Evolutionary conservation across 2,113 vertebrate genomes (phyloP), one percentile per base, ranked within the genome.

Genomic region (Heteronetta atricapilla): DNA sequence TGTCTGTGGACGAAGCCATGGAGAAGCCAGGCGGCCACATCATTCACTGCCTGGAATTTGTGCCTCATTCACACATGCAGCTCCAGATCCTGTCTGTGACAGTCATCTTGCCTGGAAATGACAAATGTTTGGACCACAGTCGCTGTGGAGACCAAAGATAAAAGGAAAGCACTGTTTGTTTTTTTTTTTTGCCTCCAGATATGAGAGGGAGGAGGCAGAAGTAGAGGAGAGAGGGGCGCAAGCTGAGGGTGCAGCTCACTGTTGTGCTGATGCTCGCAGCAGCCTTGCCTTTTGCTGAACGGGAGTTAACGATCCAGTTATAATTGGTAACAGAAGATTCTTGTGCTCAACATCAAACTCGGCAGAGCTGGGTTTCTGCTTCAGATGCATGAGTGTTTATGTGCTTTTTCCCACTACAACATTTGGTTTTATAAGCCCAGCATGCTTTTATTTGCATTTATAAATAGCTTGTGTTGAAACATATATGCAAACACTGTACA

Each of bases 391-490:
- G 64, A 10, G 33, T 84, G 62, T 82, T 94, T 89, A 69, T 58
- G 23, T 76, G 44, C 21, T 88, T 86, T 88, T 90, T 76, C 58
- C 58, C 48, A 62, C 56, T 88, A 14, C 44, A 72, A 36, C 3
- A 0, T 73, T 63, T 70, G 46, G 19, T 18, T 95, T 89, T 88
- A 89, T 85, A 89, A 38, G 67, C 31, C n/a, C 36, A 88, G 25
- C 50, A 22, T 2, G 11, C 53, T 94, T 95, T 88, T 80, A 83
- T 74, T 40, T 70, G 60, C 26, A 20, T 31, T 13, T 84, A 75
- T 90, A 84, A 90, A 75, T 90, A 89, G 58, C 42, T 67, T 28
- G 20, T 86, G 60, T 89, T 89, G 62, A 89, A 93, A 68, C 56
- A 56, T 19, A 22, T 64, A 70, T 9, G 15, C 34, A 72, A 84